These are phyloP conservation scores for Trinectes maculatus DNA, from an alignment of 2,113 vertebrate genomes.

Conservation along the genomic window DNA sequence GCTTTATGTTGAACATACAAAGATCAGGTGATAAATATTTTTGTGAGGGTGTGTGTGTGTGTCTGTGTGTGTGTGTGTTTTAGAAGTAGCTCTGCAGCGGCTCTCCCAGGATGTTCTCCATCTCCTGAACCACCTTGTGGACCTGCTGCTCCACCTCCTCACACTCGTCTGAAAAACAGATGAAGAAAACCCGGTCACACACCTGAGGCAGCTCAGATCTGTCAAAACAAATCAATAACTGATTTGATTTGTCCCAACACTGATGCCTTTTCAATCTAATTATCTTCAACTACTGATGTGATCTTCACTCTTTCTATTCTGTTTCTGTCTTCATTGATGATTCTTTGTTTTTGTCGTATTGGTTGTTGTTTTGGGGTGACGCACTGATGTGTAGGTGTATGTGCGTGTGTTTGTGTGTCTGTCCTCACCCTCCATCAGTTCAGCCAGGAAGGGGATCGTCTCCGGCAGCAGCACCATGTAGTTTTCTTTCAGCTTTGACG, in stretches of 20 bases:
- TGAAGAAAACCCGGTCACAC: constrained; percentile 4
- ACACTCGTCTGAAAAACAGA: constrained; percentile 89
- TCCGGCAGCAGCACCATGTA: constrained; percentile 94
- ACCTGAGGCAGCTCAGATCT: background rate
- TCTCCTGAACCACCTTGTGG: constrained; percentile 91
- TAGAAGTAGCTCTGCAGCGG: constrained; percentile 96
- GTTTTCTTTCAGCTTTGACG: constrained; percentile 92
- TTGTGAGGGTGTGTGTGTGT: background rate
- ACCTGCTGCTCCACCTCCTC: constrained; percentile 96
- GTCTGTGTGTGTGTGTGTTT: constrained; percentile 21
- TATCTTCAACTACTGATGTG: too few relatives aligned
- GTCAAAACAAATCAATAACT: too few relatives aligned
- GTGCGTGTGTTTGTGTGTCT: background rate
- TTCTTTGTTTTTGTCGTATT: too few relatives aligned
- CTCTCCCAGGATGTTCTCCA: constrained; percentile 92
- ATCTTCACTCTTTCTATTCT: background rate
- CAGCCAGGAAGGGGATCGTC: constrained; percentile 95
- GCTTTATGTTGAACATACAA: too few relatives aligned
- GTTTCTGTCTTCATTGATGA: background rate
- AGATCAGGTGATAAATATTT: too few relatives aligned
- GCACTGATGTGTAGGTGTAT: background rate
- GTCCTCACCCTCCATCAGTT: constrained; percentile 95
- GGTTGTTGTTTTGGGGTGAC: too few relatives aligned
- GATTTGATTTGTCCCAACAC: too few relatives aligned
- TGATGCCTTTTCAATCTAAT: too few relatives aligned